Percentiles rank a stretch among this genome's conserved stretches.
Conservation (phyloP, 2,113 vertebrate genomes). For the Columba janthina region DNA sequence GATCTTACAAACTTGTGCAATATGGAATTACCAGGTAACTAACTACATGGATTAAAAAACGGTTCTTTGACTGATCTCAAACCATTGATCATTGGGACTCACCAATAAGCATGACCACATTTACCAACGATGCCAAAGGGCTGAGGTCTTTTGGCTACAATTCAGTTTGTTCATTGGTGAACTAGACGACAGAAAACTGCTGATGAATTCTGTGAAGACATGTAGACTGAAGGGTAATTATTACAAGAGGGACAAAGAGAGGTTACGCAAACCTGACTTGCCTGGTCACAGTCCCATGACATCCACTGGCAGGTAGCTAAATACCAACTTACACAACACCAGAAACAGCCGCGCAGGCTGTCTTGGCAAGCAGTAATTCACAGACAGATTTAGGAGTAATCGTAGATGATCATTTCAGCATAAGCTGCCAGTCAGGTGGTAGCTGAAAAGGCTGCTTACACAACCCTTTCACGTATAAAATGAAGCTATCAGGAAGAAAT, state of each 20-base stretch:
- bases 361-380: slow-evolving; percentile 13
- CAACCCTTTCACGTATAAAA: background rate
- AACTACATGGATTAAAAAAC: background rate
- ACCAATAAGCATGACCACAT: background rate
- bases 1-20: background rate
- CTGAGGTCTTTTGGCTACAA: background rate
- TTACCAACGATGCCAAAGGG: background rate
- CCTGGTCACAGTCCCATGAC: background rate
- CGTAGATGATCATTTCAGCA: slow-evolving; percentile 2
- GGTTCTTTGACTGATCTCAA: background rate
- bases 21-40: background rate
- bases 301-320: background rate
- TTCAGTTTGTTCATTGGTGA: background rate
- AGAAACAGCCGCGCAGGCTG: background rate
- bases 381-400: slow-evolving; percentile 11
- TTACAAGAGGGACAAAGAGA: background rate
- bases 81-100: background rate
- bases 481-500: background rate
- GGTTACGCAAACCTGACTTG: background rate
- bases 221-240: background rate
- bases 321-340: background rate
- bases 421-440: background rate
- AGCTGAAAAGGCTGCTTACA: slow-evolving; percentile 25
- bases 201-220: background rate
- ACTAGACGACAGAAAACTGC: background rate